Evolutionary conservation across 2,888 invertebrate species (phyloP).

Genomic region (Cheilosia variabilis): DNA sequence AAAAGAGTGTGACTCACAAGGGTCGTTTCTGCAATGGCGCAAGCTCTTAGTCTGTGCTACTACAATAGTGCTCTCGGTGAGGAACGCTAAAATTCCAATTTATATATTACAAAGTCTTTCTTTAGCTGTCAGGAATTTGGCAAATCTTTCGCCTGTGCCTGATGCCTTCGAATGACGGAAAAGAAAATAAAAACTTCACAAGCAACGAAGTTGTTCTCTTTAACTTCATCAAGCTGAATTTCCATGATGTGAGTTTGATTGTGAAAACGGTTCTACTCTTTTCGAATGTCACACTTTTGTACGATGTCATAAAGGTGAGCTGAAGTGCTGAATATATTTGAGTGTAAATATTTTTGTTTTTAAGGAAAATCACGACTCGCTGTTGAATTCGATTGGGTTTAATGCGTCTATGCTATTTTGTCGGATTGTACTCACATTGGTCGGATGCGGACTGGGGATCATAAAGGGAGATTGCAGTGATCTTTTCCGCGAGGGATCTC

Average conservation of each 20-base stretch:
- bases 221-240: constrained; percentile 47
- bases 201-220: constrained; percentile 44
- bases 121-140: constrained; percentile 29
- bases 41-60: constrained; percentile 44
- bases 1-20: constrained; percentile 27
- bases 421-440: constrained; percentile 22
- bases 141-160: constrained; percentile 40
- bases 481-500: constrained; percentile 32
- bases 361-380: constrained; percentile 53
- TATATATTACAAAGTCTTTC: not conserved
- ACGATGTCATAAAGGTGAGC: constrained; percentile 31
- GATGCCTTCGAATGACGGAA: constrained; percentile 22
- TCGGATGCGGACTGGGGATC: constrained; percentile 43
- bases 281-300: constrained; percentile 41
- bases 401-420: constrained; percentile 38
- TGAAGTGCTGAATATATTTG: not conserved
- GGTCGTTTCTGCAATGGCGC: constrained; percentile 1
- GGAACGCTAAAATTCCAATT: not conserved
- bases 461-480: constrained; percentile 32
- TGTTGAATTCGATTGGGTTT: constrained; percentile 48
- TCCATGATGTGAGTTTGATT: constrained; percentile 58
- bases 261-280: constrained; percentile 33
- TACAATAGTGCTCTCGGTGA: constrained; percentile 38
- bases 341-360: not conserved
- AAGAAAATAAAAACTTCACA: constrained; percentile 20